phyloP scores from a whole-genome alignment of 2,797 vertebrate species.

The Propithecus perrieri region DNA sequence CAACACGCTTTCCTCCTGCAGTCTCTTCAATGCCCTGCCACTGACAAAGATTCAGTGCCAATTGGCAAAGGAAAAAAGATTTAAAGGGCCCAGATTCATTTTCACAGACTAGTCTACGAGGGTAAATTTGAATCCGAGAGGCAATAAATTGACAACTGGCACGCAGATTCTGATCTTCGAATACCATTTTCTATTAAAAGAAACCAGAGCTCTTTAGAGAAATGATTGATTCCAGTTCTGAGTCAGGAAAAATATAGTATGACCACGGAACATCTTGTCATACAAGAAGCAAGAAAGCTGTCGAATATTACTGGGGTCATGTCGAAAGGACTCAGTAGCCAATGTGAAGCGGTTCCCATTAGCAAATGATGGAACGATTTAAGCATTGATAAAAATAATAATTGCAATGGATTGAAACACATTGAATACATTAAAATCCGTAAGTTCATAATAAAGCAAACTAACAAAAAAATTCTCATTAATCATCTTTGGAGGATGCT shows the following conservation, averaged over 20 bases:
- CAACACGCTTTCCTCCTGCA: not conserved
- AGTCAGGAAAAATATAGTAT: not conserved
- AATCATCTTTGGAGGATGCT: not conserved
- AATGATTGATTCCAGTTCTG: not conserved
- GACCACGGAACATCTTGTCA: not conserved
- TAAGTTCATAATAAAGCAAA: conserved; percentile 15
- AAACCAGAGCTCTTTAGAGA: not conserved
- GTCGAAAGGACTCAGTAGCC: not conserved
- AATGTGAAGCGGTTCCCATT: not conserved
- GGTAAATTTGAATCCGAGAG: not conserved
- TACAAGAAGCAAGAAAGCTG: not conserved
- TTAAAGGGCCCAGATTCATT: conserved; percentile 21
- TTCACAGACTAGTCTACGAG: not conserved
- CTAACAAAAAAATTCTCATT: not conserved
- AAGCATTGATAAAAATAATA: conserved; percentile 21
- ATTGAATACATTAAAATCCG: not conserved
- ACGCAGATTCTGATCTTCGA: not conserved
- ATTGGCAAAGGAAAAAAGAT: not conserved
- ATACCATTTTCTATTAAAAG: conserved; percentile 1
- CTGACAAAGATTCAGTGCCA: not conserved
- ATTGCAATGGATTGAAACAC: not conserved
- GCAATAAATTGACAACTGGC: not conserved
- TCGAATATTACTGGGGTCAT: not conserved
- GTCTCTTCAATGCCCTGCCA: not conserved
- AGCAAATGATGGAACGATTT: not conserved